Conservation (phyloP, 2,888 invertebrate genomes). For the Tenodera sinensis region DNA sequence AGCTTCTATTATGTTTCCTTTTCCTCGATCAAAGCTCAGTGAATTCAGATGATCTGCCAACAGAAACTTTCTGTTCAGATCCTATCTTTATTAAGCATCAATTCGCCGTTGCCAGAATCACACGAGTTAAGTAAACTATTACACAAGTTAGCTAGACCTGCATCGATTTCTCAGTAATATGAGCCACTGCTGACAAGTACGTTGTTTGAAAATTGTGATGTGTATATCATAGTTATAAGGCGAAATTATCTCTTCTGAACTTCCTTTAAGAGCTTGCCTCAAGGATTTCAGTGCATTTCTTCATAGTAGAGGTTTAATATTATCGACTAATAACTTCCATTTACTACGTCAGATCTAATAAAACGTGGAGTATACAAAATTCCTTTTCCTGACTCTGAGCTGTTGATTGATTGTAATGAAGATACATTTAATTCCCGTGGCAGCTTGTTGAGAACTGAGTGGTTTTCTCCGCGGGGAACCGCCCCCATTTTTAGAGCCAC, state of each 20-base stretch:
- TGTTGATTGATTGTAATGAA: background rate
- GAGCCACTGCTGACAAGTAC: too few species aligned
- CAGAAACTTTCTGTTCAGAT: background rate
- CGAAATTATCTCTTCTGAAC: too few species aligned
- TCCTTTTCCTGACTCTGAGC: too few species aligned
- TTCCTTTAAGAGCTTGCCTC: too few species aligned
- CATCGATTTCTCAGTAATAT: too few species aligned
- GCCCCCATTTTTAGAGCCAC: background rate
- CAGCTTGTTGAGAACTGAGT: background rate
- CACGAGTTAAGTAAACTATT: background rate
- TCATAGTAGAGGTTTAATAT: too few species aligned
- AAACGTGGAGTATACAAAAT: too few species aligned
- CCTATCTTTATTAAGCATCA: background rate
- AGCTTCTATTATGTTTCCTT: background rate
- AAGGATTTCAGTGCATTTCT: too few species aligned
- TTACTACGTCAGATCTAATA: too few species aligned
- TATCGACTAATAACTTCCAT: too few species aligned
- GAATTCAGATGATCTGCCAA: background rate
- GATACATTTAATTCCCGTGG: background rate
- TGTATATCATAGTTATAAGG: too few species aligned
- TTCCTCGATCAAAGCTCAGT: background rate
- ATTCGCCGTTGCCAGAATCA: background rate
- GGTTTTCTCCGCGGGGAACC: background rate
- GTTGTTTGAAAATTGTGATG: too few species aligned
- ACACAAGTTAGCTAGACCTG: background rate